phyloP scores from a whole-genome alignment of 2,888 invertebrate species.

The Heliconius cydno region DNA sequence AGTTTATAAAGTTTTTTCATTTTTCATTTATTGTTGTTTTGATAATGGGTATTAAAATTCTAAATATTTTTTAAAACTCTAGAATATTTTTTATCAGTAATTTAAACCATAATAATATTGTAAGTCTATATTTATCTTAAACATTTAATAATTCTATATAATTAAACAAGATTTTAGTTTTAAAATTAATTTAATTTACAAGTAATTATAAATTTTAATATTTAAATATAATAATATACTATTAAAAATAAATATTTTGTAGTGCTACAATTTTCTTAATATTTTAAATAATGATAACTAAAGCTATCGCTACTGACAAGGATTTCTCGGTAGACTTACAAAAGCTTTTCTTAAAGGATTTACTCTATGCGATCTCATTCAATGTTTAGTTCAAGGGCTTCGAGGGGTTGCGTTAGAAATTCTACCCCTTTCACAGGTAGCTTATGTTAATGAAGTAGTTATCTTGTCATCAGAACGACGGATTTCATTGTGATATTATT shows the following conservation, averaged over 20 bases:
- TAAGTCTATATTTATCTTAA: too few species aligned
- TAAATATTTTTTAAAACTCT: too few species aligned
- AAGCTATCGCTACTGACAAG: neutral
- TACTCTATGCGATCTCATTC: slow-evolving; percentile 1
- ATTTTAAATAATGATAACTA: neutral
- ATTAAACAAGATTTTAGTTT: too few species aligned
- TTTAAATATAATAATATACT: too few species aligned
- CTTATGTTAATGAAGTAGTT: slow-evolving; percentile 7
- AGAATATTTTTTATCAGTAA: too few species aligned
- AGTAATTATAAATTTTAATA: neutral
- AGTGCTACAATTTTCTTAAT: neutral
- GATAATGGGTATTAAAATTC: neutral
- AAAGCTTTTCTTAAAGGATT: slow-evolving; percentile 4
- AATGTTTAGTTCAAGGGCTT: neutral
- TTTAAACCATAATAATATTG: too few species aligned
- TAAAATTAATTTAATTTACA: too few species aligned
- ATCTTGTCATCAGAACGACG: neutral
- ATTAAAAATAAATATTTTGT: neutral
- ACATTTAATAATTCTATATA: too few species aligned
- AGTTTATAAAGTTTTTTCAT: slow-evolving; percentile 27
- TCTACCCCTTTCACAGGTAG: slow-evolving; percentile 18
- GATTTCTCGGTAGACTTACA: neutral
- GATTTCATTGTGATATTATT: neutral
- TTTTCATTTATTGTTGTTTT: neutral
- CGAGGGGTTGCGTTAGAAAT: slow-evolving; percentile 13